phyloP scores from a whole-genome alignment of 2,888 invertebrate genomes.

The Eristalis arbustorum region DNA sequence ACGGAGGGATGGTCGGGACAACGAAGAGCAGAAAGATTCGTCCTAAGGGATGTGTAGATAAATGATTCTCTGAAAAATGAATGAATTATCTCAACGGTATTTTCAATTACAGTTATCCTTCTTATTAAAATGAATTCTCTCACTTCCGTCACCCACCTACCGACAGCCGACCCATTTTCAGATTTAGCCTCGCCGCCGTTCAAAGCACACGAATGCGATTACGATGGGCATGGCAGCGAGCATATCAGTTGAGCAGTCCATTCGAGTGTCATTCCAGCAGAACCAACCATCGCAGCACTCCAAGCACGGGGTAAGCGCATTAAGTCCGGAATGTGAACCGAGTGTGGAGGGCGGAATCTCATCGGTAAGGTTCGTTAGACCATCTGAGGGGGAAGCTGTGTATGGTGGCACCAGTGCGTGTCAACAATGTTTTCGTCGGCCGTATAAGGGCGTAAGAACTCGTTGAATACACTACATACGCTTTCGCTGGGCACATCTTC shows the following conservation, averaged over 20 bases:
- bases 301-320: constrained; percentile 32
- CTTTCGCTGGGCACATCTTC: neutral
- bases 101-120: constrained; percentile 72
- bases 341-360: constrained; percentile 35
- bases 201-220: neutral
- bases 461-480: neutral
- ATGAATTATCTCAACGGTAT: constrained; percentile 71
- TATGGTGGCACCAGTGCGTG: constrained; percentile 9
- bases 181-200: neutral
- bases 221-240: neutral
- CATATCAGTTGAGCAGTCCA: constrained; percentile 14
- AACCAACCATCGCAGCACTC: neutral
- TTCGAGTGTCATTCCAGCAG: neutral
- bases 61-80: constrained; percentile 64
- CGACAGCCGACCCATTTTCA: neutral
- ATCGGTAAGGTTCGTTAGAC: constrained; percentile 36
- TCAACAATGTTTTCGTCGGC: constrained; percentile 37
- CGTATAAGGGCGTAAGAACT: constrained; percentile 12
- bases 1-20: constrained; percentile 15
- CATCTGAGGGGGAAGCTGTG: neutral
- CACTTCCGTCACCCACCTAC: constrained; percentile 12
- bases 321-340: constrained; percentile 27
- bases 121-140: constrained; percentile 70
- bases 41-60: constrained; percentile 60
- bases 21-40: constrained; percentile 42